Evolutionary conservation across 1,140 invertebrate genomes (phyloP).

Genomic region (Notospermus geniculatus): DNA sequence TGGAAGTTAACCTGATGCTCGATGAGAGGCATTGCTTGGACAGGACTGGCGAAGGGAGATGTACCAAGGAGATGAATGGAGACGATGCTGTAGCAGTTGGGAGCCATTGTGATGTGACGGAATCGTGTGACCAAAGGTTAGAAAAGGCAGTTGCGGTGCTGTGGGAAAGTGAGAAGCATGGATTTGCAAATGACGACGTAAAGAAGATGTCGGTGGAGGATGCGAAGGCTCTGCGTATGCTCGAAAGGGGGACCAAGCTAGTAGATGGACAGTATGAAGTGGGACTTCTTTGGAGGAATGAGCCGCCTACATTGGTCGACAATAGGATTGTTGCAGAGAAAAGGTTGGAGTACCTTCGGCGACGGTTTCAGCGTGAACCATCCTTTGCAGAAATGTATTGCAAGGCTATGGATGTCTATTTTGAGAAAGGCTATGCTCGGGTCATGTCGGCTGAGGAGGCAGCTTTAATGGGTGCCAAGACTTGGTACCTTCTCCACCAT

Average conservation of each 20-base stretch:
- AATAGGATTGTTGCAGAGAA: not conserved
- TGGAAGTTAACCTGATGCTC: no score
- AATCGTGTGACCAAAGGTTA: not conserved
- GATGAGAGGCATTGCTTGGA: not conserved
- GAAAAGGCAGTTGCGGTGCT: not conserved
- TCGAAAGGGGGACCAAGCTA: not conserved
- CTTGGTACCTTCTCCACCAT: conserved; percentile 29
- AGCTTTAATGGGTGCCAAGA: not conserved
- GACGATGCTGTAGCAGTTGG: not conserved
- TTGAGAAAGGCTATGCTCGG: conserved; percentile 1
- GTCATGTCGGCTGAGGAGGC: not conserved
- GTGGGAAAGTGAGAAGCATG: not conserved
- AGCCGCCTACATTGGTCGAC: not conserved
- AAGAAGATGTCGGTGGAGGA: not conserved
- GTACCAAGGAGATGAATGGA: not conserved
- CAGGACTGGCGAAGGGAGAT: no score
- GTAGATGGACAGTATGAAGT: not conserved
- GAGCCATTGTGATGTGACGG: not conserved
- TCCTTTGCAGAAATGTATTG: not conserved
- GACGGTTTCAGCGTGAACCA: not conserved
- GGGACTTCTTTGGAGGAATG: not conserved
- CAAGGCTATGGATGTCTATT: not conserved
- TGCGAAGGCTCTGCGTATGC: not conserved
- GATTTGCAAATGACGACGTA: not conserved
- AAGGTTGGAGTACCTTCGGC: not conserved